These are phyloP conservation scores for Zaprionus obscuricornis DNA, from an alignment of 2,888 invertebrate species.

Conservation along the genomic window DNA sequence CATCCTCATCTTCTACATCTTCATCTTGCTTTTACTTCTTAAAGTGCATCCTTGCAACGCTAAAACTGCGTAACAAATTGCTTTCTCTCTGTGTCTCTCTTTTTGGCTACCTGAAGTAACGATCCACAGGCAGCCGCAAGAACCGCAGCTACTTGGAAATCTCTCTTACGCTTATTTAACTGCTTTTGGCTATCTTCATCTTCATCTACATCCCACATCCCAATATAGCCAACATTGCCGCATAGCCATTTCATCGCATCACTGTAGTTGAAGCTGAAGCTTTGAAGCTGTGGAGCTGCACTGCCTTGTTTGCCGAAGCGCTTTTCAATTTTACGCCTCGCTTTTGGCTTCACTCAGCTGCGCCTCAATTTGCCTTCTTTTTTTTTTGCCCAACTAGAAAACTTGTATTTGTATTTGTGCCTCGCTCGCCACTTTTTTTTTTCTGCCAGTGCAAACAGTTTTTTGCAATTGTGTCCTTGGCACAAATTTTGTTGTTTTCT, in stretches of 20 bases:
- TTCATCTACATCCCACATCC: conserved; percentile 17
- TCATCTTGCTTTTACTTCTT: not conserved
- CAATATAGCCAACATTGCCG: too few species aligned
- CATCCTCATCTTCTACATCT: not conserved
- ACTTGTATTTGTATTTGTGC: too few species aligned
- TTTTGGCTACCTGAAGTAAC: not conserved
- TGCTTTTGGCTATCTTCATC: conserved; percentile 21
- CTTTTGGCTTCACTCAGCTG: conserved; percentile 60
- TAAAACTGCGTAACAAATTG: conserved; percentile 71
- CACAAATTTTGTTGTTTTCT: too few species aligned
- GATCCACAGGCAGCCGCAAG: conserved; percentile 1
- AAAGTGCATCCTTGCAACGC: conserved; percentile 45
- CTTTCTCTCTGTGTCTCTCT: conserved; percentile 23
- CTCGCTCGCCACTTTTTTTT: conserved; percentile 23
- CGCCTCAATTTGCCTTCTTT: conserved; percentile 35
- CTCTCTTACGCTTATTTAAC: conserved; percentile 67
- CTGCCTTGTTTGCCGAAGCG: conserved; percentile 68
- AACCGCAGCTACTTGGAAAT: conserved; percentile 45
- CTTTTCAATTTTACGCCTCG: conserved; percentile 72
- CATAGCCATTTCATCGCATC: too few species aligned
- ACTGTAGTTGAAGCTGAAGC: conserved; percentile 4
- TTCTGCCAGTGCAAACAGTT: conserved; percentile 62
- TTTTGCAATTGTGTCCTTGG: conserved; percentile 77
- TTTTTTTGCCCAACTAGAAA: conserved; percentile 12
- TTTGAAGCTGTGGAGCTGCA: too few species aligned